Base-by-base conservation (phyloP, 2,888 invertebrate species). In the Catonia carolina region DNA sequence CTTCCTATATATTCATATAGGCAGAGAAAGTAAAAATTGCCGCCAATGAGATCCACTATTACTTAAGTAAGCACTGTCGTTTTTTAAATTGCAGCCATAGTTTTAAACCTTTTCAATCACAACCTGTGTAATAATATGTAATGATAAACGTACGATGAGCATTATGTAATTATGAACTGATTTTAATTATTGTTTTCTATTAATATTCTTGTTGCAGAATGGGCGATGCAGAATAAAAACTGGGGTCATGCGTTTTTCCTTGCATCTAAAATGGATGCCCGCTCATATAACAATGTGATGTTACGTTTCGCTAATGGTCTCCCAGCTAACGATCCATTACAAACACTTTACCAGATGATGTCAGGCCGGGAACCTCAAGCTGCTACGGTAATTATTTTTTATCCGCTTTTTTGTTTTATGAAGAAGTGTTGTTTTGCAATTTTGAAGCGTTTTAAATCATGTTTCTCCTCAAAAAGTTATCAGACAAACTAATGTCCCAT, bases 191-290 rank as follows among this genome's bases (percentile, higher is more conserved):
- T n/a, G n/a, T n/a, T n/a, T n/a, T n/a, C n/a, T n/a, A n/a, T n/a
- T n/a, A n/a, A n/a, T n/a, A n/a, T n/a, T 33, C 36, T 27, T 42
- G n/a, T 41, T 50, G 59, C 76, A 85, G 96, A 96, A 72, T 93
- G 86, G 83, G 95, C 96, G 36, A 89, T 95, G 82, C 83, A 82
- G 65, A 80, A 85, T 70, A 82, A 84, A 64, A 78, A 94, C 60
- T 97, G 97, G 97, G 95, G 93, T 0, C 96, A 97, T 75, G 96
- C 96, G 55, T 77, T 96, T 67, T 88, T 89, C 73, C 78, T 97
- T 70, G 88, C 94, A 53, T 86, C 86, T 61, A 90, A 90, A 77
- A 79, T 89, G 75, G 92, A 89, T 73, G 83, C 86, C 63, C 82
- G 92, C 64, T 85, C 86, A 10, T 87, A 95, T 68, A 89, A 88